phyloP scores from a whole-genome alignment of 2,797 vertebrate genomes.

The Melanotaenia boesemani region DNA sequence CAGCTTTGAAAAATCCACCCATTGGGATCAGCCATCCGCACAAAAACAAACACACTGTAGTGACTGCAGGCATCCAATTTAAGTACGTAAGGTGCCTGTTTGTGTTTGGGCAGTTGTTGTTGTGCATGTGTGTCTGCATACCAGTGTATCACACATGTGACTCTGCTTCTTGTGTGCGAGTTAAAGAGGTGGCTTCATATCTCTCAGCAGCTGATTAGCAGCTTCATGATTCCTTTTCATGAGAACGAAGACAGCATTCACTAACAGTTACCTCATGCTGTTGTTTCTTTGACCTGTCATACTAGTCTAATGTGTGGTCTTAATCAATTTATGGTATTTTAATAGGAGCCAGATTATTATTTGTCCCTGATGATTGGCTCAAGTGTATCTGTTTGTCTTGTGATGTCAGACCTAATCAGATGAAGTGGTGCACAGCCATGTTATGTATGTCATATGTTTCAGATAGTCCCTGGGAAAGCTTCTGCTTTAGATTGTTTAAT shows the following conservation, averaged over 20 bases:
- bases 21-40: constrained; percentile 70
- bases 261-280: constrained; percentile 8
- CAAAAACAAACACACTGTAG: constrained; percentile 79
- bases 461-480: constrained; percentile 27
- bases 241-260: constrained; percentile 14
- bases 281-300: constrained; percentile 29
- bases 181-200: constrained; percentile 11
- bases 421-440: constrained; percentile 15
- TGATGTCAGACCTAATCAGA: constrained; percentile 49
- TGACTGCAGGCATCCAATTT: constrained; percentile 63
- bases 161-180: constrained; percentile 37
- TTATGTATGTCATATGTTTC: constrained; percentile 21
- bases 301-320: constrained; percentile 28
- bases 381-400: constrained; percentile 51
- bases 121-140: constrained; percentile 56
- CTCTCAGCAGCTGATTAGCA: not conserved
- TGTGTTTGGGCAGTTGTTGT: constrained; percentile 60
- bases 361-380: constrained; percentile 38
- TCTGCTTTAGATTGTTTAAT: not conserved
- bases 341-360: constrained; percentile 55
- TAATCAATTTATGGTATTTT: constrained; percentile 42
- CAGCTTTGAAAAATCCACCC: constrained; percentile 78
- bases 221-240: constrained; percentile 12
- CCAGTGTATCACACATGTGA: constrained; percentile 53
- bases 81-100: constrained; percentile 52